Conservation (phyloP, 2,797 vertebrate species). For the Acipenser oxyrinchus region DNA sequence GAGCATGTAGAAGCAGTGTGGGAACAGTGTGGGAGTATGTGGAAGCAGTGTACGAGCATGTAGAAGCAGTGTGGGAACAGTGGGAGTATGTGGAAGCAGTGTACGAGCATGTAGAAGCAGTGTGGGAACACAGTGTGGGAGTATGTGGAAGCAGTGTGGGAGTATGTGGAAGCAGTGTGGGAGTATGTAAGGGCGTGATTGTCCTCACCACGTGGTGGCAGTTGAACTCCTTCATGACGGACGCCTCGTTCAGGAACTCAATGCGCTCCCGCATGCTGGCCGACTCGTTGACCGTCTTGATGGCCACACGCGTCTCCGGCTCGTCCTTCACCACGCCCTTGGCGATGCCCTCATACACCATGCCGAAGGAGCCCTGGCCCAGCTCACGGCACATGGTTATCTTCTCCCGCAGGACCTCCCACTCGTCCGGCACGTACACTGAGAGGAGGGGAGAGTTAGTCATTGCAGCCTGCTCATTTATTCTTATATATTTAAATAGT, state of each 20-base stretch:
- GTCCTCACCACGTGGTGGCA: constrained; percentile 94
- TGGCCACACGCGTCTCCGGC: constrained; percentile 86
- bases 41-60: too few relatives aligned
- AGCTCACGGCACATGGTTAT: constrained; percentile 90
- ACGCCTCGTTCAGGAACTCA: constrained; percentile 95
- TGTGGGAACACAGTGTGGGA: too few relatives aligned
- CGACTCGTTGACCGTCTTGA: constrained; percentile 94
- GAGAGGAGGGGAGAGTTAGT: not conserved
- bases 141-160: too few relatives aligned
- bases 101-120: too few relatives aligned
- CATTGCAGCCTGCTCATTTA: not conserved
- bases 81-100: too few relatives aligned
- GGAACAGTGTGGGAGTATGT: too few relatives aligned
- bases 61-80: too few relatives aligned
- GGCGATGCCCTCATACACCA: constrained; percentile 94
- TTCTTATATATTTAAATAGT: too few relatives aligned
- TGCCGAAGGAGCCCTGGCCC: constrained; percentile 95
- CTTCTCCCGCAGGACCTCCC: constrained; percentile 95
- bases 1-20: too few relatives aligned
- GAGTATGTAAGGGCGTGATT: too few relatives aligned
- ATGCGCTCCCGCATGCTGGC: constrained; percentile 95
- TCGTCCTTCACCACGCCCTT: constrained; percentile 95
- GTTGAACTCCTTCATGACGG: constrained; percentile 99
- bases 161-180: too few relatives aligned
- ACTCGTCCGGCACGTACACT: constrained; percentile 96